Conservation (phyloP, 2,113 vertebrate genomes). For the Leuciscus idus region DNA sequence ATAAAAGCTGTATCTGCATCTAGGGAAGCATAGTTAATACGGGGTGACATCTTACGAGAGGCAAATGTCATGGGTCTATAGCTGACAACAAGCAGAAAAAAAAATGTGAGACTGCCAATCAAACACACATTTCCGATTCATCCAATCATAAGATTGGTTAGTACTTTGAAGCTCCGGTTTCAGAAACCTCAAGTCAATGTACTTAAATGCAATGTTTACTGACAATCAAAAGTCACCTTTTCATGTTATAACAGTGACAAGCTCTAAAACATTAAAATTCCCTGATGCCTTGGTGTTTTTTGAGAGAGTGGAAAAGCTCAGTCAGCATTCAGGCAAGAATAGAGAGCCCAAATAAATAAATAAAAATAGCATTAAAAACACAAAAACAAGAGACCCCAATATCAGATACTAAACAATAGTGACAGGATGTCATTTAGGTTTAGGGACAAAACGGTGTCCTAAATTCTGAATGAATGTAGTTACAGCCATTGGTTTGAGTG, state of each 20-base stretch:
- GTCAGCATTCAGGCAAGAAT: not conserved
- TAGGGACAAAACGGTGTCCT: conserved; percentile 50
- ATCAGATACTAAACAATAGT: conserved; percentile 67
- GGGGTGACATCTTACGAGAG: conserved; percentile 54
- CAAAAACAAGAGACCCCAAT: conserved; percentile 62
- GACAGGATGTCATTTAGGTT: conserved; percentile 68
- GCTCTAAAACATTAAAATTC: not conserved
- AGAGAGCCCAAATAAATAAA: conserved; percentile 19
- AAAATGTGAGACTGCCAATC: conserved; percentile 64
- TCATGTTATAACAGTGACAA: not conserved
- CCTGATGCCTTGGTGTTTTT: not conserved
- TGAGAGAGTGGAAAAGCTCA: not conserved
- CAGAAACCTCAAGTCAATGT: not conserved
- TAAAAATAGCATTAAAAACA: conserved; percentile 57
- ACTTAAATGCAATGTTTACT: not conserved
- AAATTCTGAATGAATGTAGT: conserved; percentile 53
- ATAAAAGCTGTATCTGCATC: not conserved
- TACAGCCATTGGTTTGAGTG: conserved; percentile 60
- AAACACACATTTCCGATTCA: conserved; percentile 56
- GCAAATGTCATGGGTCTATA: conserved; percentile 51
- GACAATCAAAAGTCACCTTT: conserved; percentile 1
- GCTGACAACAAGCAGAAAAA: conserved; percentile 8
- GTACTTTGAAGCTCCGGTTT: conserved; percentile 50
- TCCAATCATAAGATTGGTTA: conserved; percentile 59
- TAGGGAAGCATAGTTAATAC: conserved; percentile 48